phyloP scores from a whole-genome alignment of 2,888 invertebrate species.

The Anoncus sp. region DNA sequence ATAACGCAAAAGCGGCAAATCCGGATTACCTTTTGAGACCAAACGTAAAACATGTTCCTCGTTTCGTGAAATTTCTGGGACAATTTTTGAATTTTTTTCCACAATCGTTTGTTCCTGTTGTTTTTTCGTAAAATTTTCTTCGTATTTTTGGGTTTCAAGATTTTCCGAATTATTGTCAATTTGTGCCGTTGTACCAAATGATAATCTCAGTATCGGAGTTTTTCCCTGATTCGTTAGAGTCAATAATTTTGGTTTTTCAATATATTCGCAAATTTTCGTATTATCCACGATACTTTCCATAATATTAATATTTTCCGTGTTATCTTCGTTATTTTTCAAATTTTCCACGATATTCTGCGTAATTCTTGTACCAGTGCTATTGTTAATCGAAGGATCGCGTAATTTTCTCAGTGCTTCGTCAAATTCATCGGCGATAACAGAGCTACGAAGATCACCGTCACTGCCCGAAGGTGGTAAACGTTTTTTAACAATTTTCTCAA shows the following conservation, averaged over 20 bases:
- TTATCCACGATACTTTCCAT: neutral
- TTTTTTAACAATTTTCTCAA: slow-evolving; percentile 76
- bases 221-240: slow-evolving; percentile 72
- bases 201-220: slow-evolving; percentile 78
- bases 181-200: slow-evolving; percentile 61
- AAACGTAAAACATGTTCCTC: slow-evolving; percentile 74
- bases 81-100: slow-evolving; percentile 14
- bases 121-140: slow-evolving; percentile 3
- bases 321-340: neutral
- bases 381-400: slow-evolving; percentile 73
- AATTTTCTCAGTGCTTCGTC: slow-evolving; percentile 85
- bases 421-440: slow-evolving; percentile 84
- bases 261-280: slow-evolving; percentile 21
- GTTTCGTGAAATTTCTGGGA: slow-evolving; percentile 16
- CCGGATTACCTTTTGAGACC: slow-evolving; percentile 71
- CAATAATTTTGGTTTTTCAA: slow-evolving; percentile 71
- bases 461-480: slow-evolving; percentile 83
- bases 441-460: slow-evolving; percentile 85
- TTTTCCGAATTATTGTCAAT: neutral
- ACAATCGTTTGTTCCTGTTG: neutral
- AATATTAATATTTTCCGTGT: neutral
- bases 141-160: slow-evolving; percentile 17
- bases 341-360: slow-evolving; percentile 8
- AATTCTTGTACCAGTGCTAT: neutral
- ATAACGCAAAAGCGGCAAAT: slow-evolving; percentile 72